A percentile compares a stretch with the other conserved stretches of the same genome.
These are phyloP conservation scores for Stratiomys singularior DNA, from an alignment of 2,888 invertebrate species.

Conservation along the genomic window DNA sequence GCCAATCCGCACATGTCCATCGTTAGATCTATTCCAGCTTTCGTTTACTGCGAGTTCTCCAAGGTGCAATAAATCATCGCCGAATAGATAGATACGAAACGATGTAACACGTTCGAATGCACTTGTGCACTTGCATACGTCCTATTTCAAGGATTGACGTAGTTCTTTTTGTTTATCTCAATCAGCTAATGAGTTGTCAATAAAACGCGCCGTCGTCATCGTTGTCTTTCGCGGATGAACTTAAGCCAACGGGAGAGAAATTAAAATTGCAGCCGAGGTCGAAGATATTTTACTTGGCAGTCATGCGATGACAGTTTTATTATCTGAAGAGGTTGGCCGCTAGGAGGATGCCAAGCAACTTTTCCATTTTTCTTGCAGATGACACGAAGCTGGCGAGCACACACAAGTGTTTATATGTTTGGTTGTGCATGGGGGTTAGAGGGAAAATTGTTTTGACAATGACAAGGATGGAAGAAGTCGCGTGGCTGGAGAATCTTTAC, in stretches of 20 bases:
- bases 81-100: background rate
- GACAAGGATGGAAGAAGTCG: too few species aligned
- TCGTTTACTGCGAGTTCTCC: background rate
- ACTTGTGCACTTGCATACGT: background rate
- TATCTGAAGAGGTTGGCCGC: slow-evolving; percentile 22
- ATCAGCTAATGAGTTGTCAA: slow-evolving; percentile 42
- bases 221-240: slow-evolving; percentile 14
- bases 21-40: background rate
- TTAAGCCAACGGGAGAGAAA: background rate
- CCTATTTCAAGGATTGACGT: slow-evolving; percentile 28
- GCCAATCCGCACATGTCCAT: too few species aligned
- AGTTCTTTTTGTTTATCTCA: slow-evolving; percentile 1
- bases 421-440: too few species aligned
- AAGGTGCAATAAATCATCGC: slow-evolving; percentile 25
- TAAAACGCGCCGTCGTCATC: background rate
- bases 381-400: background rate
- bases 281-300: slow-evolving; percentile 11
- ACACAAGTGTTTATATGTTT: background rate
- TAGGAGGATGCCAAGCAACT: background rate
- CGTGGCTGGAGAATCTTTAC: too few species aligned
- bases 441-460: too few species aligned
- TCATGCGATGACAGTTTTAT: slow-evolving; percentile 33
- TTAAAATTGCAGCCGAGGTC: background rate
- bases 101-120: too few species aligned
- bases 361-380: background rate